phyloP scores from a whole-genome alignment of 2,797 vertebrate genomes.

The Onychomys arenicola region DNA sequence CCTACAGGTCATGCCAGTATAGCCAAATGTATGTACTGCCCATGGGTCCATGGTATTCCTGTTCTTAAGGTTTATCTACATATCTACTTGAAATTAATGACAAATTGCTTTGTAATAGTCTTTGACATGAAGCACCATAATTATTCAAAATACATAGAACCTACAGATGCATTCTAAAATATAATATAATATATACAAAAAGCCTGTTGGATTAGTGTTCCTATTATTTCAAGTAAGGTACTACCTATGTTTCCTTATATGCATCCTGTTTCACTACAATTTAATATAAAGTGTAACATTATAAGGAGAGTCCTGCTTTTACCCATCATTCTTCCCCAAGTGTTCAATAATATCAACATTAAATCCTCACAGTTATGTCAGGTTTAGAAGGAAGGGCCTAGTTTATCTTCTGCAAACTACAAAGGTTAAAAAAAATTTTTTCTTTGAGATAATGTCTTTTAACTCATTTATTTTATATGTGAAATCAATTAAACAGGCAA shows the following conservation, averaged over 20 bases:
- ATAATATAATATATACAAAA: background rate
- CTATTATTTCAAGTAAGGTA: background rate
- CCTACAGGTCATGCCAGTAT: rapidly evolving
- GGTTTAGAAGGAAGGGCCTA: background rate
- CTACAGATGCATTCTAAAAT: background rate
- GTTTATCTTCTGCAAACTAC: background rate
- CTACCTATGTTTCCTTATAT: background rate
- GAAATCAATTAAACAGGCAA: conserved; percentile 67
- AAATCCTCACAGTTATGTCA: background rate
- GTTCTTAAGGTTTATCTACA: background rate
- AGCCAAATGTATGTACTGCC: background rate
- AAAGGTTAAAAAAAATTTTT: conserved; percentile 56
- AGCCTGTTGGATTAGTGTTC: background rate
- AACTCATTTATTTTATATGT: conserved; percentile 26
- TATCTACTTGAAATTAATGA: background rate
- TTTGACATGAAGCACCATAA: background rate
- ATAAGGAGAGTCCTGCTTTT: background rate
- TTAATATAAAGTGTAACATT: conserved; percentile 39
- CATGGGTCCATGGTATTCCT: rapidly evolving
- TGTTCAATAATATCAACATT: conserved; percentile 25
- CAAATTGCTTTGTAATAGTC: background rate
- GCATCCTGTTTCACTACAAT: background rate
- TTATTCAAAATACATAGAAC: background rate
- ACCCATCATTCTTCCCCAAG: background rate
- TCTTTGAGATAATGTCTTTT: background rate